These are phyloP conservation scores for Desmodus rotundus DNA, from an alignment of 2,113 vertebrate genomes.

Conservation along the genomic window DNA sequence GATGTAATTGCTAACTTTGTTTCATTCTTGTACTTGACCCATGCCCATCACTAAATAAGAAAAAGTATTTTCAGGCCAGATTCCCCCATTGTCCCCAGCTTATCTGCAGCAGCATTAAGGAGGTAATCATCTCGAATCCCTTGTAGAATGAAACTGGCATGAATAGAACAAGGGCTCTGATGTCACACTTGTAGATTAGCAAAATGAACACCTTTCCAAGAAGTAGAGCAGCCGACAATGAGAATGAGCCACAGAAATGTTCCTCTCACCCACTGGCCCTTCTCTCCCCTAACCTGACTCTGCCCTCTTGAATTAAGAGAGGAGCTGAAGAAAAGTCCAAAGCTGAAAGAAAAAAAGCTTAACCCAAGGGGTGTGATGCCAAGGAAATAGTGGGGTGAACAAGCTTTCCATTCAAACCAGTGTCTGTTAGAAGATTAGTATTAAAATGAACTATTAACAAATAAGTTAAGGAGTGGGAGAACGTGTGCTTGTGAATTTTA, in stretches of 20 bases:
- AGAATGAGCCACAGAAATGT: not conserved
- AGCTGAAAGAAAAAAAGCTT: not conserved
- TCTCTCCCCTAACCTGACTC: not conserved
- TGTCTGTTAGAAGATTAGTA: not conserved
- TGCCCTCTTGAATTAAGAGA: slow-evolving; percentile 26
- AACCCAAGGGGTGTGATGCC: not conserved
- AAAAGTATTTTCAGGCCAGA: not conserved
- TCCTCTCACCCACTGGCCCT: not conserved
- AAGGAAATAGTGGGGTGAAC: not conserved
- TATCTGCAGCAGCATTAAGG: not conserved
- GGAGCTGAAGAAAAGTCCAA: not conserved
- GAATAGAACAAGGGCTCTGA: not conserved
- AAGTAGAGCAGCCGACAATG: not conserved
- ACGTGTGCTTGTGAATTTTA: not conserved
- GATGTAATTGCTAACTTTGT: not conserved
- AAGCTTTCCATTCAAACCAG: not conserved
- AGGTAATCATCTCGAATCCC: not conserved
- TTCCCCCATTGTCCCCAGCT: not conserved
- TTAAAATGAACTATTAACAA: slow-evolving; percentile 29
- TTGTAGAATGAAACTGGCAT: not conserved
- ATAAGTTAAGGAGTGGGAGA: not conserved
- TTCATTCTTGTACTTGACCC: not conserved
- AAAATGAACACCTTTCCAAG: slow-evolving; percentile 29
- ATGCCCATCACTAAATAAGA: not conserved
- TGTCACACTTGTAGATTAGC: not conserved